Evolutionary conservation across 2,888 invertebrate genomes (phyloP).

Genomic region (Drosophila fulvimacula): DNA sequence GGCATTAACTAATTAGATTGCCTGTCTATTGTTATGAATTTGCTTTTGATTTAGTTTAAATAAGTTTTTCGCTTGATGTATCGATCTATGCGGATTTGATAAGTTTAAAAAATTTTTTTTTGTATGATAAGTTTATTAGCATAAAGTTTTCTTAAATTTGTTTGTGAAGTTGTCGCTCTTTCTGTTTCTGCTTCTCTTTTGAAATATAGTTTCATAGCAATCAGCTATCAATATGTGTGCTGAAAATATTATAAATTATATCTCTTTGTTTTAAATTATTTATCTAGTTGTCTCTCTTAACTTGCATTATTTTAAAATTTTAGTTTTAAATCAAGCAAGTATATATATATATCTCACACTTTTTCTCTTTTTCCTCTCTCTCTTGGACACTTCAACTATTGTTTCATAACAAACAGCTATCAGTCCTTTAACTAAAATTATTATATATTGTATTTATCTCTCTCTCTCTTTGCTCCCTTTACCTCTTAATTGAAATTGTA

Average conservation of each 20-base stretch:
- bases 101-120: background rate
- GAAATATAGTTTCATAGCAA: background rate
- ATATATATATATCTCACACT: too few relatives aligned
- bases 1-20: conserved; percentile 10
- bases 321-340: background rate
- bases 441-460: too few relatives aligned
- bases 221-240: background rate
- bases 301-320: background rate
- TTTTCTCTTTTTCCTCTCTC: background rate
- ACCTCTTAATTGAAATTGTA: too few relatives aligned
- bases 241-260: background rate
- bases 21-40: background rate
- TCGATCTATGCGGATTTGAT: background rate
- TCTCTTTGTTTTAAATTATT: too few relatives aligned
- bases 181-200: background rate
- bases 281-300: background rate
- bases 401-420: too few relatives aligned
- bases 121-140: background rate
- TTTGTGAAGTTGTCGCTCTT: background rate
- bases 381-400: too few relatives aligned
- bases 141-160: background rate
- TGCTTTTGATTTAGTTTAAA: background rate
- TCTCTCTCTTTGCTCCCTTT: too few relatives aligned
- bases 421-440: too few relatives aligned
- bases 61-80: background rate